A percentile compares a stretch with the other conserved stretches of the same genome.
Conservation (phyloP, 1,140 invertebrate genomes). For the Coptotermes formosanus region DNA sequence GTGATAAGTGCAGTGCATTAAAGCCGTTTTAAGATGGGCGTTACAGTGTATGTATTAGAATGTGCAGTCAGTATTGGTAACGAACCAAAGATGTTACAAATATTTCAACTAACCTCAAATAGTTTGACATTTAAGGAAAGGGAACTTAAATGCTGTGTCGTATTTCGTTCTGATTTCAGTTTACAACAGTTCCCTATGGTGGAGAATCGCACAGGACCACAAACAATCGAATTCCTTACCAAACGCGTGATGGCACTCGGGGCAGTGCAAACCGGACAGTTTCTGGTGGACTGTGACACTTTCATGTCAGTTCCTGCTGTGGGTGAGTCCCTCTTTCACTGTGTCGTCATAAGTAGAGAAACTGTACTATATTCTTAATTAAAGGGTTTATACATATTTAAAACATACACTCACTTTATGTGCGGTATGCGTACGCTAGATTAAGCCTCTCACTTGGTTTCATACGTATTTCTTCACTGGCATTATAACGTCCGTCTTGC, state of each 20-base stretch:
- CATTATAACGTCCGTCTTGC: neutral
- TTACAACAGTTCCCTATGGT: conserved; percentile 81
- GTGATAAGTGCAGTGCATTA: neutral
- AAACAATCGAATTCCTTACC: conserved; percentile 80
- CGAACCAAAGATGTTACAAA: neutral
- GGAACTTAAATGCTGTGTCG: neutral
- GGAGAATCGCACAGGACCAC: conserved; percentile 81
- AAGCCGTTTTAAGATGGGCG: neutral
- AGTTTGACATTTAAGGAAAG: neutral
- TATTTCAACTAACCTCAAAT: neutral
- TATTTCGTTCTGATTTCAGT: conserved; percentile 37
- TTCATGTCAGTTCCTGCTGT: conserved; percentile 76
- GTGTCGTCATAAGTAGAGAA: neutral
- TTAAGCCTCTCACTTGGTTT: neutral
- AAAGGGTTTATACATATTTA: neutral
- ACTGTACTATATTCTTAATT: too few relatives aligned
- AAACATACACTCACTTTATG: neutral
- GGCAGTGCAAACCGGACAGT: conserved; percentile 82
- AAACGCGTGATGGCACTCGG: conserved; percentile 83
- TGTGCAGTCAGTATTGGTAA: neutral
- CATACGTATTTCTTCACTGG: neutral
- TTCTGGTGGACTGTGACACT: conserved; percentile 92
- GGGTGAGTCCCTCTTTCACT: conserved; percentile 49
- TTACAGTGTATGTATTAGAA: neutral
- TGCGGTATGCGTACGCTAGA: neutral